These are phyloP conservation scores for Microcaecilia unicolor DNA, from an alignment of 2,797 vertebrate genomes.

Conservation along the genomic window DNA sequence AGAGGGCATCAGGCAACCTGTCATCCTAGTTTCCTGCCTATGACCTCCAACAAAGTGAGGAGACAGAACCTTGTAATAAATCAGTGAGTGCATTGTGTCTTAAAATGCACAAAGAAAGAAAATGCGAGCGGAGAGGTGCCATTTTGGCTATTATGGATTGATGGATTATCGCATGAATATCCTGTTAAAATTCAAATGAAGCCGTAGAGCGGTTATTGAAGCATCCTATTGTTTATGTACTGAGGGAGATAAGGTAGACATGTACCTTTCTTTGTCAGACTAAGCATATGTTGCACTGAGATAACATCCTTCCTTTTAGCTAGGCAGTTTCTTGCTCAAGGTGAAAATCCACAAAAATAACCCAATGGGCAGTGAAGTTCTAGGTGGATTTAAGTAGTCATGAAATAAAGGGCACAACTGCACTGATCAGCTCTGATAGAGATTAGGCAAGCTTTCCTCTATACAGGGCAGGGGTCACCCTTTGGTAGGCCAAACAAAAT, in stretches of 20 bases:
- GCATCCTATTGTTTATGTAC: background rate
- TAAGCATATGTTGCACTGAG: slow-evolving; percentile 5
- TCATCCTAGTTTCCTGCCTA: slow-evolving; percentile 4
- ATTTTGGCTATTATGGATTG: background rate
- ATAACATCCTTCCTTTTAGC: slow-evolving; percentile 24
- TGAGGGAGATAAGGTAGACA: slow-evolving; percentile 19
- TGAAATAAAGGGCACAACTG: too few species aligned
- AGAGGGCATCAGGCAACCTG: too few species aligned
- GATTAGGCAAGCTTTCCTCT: too few species aligned
- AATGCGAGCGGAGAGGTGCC: slow-evolving; percentile 7
- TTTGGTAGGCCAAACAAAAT: too few species aligned
- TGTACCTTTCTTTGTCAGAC: background rate
- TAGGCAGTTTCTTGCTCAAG: too few species aligned
- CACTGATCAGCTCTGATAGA: too few species aligned
- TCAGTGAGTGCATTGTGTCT: slow-evolving; percentile 25
- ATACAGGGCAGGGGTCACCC: too few species aligned
- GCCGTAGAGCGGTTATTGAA: slow-evolving; percentile 9
- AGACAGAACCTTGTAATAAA: slow-evolving; percentile 13
- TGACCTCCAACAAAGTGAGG: background rate
- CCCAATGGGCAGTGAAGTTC: too few species aligned
- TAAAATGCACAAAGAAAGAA: too few species aligned
- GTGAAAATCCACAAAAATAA: too few species aligned
- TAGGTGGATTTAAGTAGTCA: too few species aligned
- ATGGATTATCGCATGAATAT: slow-evolving; percentile 17
- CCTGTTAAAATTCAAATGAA: background rate